Evolutionary conservation across 1,140 invertebrate species (phyloP).

Genomic region (Trinorchestia longiramus): DNA sequence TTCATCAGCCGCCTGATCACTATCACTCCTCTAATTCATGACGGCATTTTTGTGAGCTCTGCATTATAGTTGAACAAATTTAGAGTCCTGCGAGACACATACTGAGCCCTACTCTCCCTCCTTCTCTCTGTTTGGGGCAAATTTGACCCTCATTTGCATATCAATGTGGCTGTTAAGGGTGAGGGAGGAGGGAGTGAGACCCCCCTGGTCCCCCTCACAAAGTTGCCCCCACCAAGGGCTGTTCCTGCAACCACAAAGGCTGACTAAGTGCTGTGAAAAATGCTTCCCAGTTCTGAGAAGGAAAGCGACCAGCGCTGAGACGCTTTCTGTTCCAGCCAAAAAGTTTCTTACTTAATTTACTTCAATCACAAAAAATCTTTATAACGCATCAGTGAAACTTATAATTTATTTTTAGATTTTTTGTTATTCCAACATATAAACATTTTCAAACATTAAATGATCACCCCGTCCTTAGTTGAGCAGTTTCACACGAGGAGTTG

Average conservation of each 20-base stretch:
- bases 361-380: no score
- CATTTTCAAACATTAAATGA: no score
- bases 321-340: no score
- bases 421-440: no score
- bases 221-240: background rate
- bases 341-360: no score
- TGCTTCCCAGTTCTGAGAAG: background rate
- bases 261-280: constrained; percentile 38
- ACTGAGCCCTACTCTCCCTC: background rate
- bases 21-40: no score
- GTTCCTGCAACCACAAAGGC: background rate
- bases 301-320: background rate
- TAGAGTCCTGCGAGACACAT: background rate
- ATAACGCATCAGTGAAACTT: no score
- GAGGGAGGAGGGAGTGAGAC: background rate
- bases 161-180: constrained; percentile 33
- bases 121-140: background rate
- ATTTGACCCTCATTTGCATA: constrained; percentile 46
- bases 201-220: background rate
- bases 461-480: no score
- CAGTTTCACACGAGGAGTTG: no score
- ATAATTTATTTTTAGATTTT: no score
- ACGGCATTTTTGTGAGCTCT: background rate
- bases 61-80: constrained; percentile 4
- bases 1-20: no score